Evolutionary conservation across 2,888 invertebrate species (phyloP).

Genomic region (Bruchidius siliquastri): DNA sequence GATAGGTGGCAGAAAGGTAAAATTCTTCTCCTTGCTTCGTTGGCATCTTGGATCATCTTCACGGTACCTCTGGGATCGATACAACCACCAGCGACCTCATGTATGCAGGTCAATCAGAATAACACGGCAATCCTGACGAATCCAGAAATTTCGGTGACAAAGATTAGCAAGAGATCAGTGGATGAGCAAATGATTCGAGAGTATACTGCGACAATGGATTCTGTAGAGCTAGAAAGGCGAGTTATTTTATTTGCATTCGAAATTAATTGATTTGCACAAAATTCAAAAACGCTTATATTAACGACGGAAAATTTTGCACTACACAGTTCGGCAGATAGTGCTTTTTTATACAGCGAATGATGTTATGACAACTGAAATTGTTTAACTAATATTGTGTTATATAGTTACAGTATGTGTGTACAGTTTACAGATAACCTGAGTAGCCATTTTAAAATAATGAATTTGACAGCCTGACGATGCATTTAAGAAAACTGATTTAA

Average conservation of each 20-base stretch:
- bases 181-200: constrained; percentile 19
- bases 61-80: constrained; percentile 94
- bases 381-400: too few relatives aligned
- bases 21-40: constrained; percentile 79
- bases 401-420: too few relatives aligned
- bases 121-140: constrained; percentile 60
- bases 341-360: too few relatives aligned
- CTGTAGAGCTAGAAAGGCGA: constrained; percentile 17
- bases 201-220: neutral
- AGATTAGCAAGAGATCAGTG: constrained; percentile 52
- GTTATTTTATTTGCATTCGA: neutral
- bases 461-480: too few relatives aligned
- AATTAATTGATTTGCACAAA: too few relatives aligned
- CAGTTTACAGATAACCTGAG: too few relatives aligned
- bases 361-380: too few relatives aligned
- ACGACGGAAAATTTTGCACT: too few relatives aligned
- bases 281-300: too few relatives aligned
- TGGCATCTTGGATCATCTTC: constrained; percentile 95
- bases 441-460: too few relatives aligned
- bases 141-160: constrained; percentile 50
- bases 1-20: constrained; percentile 83
- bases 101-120: constrained; percentile 61
- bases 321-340: too few relatives aligned
- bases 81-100: constrained; percentile 89
- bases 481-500: too few relatives aligned